Percentiles rank a stretch among this genome's conserved stretches.
Evolutionary conservation across 2,797 vertebrate species (phyloP).

Genomic region (Masticophis lateralis): DNA sequence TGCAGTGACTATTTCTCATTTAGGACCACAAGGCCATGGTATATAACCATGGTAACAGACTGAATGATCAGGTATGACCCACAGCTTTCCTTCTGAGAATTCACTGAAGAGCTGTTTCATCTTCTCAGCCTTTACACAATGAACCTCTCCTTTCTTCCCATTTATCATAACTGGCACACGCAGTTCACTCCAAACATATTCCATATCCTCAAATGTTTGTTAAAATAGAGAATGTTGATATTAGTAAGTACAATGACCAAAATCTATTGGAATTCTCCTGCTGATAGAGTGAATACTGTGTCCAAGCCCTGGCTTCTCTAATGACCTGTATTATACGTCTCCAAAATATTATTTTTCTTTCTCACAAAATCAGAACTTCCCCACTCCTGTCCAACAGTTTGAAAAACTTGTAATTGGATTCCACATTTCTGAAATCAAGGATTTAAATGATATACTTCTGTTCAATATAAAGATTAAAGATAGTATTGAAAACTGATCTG

Average conservation of each 20-base stretch:
- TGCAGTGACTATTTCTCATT: slow-evolving; percentile 5
- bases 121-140: background rate
- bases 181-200: background rate
- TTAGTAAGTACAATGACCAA: background rate
- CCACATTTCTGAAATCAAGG: background rate
- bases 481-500: slow-evolving; percentile 2
- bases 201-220: background rate
- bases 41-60: slow-evolving; percentile 27
- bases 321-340: background rate
- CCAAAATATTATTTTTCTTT: background rate
- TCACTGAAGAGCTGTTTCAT: background rate
- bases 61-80: background rate
- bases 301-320: background rate
- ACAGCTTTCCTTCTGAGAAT: background rate
- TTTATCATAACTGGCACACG: background rate
- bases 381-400: background rate
- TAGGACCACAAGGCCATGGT: background rate
- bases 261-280: background rate
- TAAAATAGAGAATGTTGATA: background rate
- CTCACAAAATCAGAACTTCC: background rate
- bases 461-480: slow-evolving; percentile 13
- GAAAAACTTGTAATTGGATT: slow-evolving; percentile 22
- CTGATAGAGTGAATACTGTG: background rate
- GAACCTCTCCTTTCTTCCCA: background rate
- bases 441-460: slow-evolving; percentile 11